Base-by-base conservation (phyloP, 2,888 invertebrate genomes). In the Pristionchus exspectatus region DNA sequence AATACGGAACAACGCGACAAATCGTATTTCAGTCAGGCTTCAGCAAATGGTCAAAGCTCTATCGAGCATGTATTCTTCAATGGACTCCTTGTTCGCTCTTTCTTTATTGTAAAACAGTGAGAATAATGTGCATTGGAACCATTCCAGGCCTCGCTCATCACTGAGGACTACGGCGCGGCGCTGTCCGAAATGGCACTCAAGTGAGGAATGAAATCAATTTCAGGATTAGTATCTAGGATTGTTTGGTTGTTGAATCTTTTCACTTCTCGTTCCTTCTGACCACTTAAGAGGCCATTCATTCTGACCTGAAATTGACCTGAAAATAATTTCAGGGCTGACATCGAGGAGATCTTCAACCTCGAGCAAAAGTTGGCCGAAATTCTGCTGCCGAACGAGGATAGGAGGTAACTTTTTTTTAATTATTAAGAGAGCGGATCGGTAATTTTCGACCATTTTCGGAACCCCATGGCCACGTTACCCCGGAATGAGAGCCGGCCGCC, bases 321-420 rank as follows among this genome's bases (percentile, higher is more conserved):
- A 72, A 16, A n/a, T 56, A 27, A 33, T 66, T 89, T 90, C 77
- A 89, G 87, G 33, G 30, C 90, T 4, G 94, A 94, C 66, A 94
- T 95, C 74, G 93, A 93, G 84, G 93, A 94, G 87, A 92, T 95
- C 24, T 90, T 95, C 66, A 91, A 91, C 7, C 91, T 95, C 85
- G 95, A 95, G 88, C 93, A 92, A 66, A 84, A 92, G 66, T 93
- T 95, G 87, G 95, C 95, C 0, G 89, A 91, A 66, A 94, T 95
- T 74, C 84, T 94, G 44, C 92, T 93, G 14, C 93, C 95, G 4
- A 94, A 95, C 88, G 95, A 94, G 85, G 92, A 95, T 50, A 90
- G 95, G 27, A 87, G 66, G 85, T 69, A 1, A n/a, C n/a, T 63
- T 18, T 18, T 59, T 59, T 14, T 18, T 59, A 59, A 59, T 59